Base-by-base conservation (phyloP, 1,140 invertebrate genomes). In the Drosophila novamexicana region DNA sequence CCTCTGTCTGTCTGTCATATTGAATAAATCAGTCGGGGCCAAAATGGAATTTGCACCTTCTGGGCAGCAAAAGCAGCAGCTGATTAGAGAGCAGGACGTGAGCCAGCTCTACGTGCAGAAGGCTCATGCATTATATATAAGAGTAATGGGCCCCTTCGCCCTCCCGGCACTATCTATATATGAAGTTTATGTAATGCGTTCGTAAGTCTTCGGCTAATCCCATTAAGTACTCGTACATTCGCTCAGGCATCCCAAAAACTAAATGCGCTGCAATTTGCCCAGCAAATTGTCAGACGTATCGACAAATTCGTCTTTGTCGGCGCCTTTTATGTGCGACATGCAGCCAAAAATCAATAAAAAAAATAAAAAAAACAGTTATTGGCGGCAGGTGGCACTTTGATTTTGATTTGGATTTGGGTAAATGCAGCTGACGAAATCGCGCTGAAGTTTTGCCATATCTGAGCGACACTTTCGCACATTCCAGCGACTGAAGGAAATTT, bases 41-140 rank as follows among this genome's bases (percentile, higher is more conserved):
- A 42, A 84, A 83, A 84, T 84, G 59, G 81, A 84, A 84, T 84
- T 84, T 84, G 81, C 81, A 85, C 81, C 81, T 84, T 75, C 77
- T 78, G 73, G 70, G 39, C 40, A 29, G 22, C 29, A 59, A 18
- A 36, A 29, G 18, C 59, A 64, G 36, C 58, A 18, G 10, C 65
- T 70, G 67, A 75, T 70, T 68, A 70, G 57, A 36, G 18, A 10
- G 39, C 72, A 62, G 29, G 14, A 70, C 67, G 53, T 70, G 72
- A 52, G 42, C 4, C 49, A 68, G 8, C 42, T 18, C 34, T 73
- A 83, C 77, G 81, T 80, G 81, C 73, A 57, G 42, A 18, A 52
- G 29, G 9, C 66, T 69, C 54, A 71, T 75, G 54, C 67, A 75
- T 71, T 65, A 71, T 64, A 63, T 12, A 75, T 57, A 49, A 49